These are phyloP conservation scores for Carpatolechia fugitivella DNA, from an alignment of 2,888 invertebrate species.

Conservation along the genomic window DNA sequence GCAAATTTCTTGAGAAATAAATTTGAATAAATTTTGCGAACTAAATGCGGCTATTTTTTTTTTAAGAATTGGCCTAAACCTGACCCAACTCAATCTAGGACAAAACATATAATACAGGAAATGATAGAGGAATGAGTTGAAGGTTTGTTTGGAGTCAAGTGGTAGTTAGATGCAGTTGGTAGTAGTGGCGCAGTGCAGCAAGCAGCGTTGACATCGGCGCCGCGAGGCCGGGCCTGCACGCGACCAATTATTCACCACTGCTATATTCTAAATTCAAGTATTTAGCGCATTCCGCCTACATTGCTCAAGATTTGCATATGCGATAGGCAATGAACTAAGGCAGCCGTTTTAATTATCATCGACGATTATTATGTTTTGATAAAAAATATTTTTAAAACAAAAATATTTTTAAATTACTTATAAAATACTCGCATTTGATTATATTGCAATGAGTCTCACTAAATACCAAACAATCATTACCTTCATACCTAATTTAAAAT, in stretches of 20 bases:
- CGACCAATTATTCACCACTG: conserved; percentile 59
- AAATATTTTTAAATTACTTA: not conserved
- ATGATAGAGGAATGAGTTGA: conserved; percentile 6
- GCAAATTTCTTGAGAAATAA: too few species aligned
- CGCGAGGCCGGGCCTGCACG: conserved; percentile 47
- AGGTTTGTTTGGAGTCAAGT: conserved; percentile 3
- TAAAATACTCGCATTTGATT: too few species aligned
- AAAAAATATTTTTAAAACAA: not conserved
- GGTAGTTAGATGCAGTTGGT: not conserved
- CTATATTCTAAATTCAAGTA: conserved; percentile 29
- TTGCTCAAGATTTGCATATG: conserved; percentile 27
- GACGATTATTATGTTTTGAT: not conserved
- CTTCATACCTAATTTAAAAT: too few species aligned
- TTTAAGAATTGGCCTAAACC: not conserved
- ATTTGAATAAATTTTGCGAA: too few species aligned
- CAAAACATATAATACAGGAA: not conserved
- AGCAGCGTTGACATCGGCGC: conserved; percentile 60
- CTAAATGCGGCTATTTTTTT: not conserved
- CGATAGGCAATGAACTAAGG: conserved; percentile 27
- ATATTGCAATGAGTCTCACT: too few species aligned
- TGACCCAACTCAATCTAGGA: not conserved
- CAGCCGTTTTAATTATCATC: not conserved
- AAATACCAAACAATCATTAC: too few species aligned
- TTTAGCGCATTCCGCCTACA: conserved; percentile 26
- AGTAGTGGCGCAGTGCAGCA: conserved; percentile 43